Evolutionary conservation across 2,797 vertebrate species (phyloP).

Genomic region (Smutsia gigantea): DNA sequence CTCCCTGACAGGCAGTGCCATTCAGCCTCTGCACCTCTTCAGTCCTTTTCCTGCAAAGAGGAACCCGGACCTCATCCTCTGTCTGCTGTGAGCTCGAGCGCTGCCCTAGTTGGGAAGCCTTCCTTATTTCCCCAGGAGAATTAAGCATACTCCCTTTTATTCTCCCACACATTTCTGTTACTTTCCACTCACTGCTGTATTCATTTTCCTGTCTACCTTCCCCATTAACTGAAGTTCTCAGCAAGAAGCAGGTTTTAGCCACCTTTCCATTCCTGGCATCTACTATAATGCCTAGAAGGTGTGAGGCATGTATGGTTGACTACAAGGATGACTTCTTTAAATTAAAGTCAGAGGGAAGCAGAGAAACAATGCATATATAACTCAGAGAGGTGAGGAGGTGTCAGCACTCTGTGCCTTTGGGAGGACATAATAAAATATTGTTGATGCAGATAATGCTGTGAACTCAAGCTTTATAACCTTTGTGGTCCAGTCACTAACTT

Average conservation of each 20-base stretch:
- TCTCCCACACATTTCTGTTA: not conserved
- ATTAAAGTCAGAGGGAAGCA: not conserved
- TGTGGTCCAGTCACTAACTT: slow-evolving; percentile 6
- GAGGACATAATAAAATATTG: not conserved
- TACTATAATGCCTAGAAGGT: not conserved
- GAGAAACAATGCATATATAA: no score
- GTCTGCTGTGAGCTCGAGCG: no score
- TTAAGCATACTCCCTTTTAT: no score
- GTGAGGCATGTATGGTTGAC: not conserved
- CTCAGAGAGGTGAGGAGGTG: not conserved
- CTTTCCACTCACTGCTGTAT: not conserved
- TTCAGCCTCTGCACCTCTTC: no score
- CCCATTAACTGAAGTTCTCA: not conserved
- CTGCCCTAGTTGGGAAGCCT: no score
- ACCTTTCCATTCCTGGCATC: not conserved
- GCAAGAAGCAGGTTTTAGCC: no score
- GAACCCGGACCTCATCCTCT: no score
- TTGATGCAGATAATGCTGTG: not conserved
- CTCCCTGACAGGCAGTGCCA: no score
- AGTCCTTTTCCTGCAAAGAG: no score
- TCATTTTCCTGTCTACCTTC: slow-evolving; percentile 11
- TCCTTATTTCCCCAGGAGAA: no score
- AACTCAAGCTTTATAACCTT: slow-evolving; percentile 39
- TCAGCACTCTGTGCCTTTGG: not conserved
- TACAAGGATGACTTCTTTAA: not conserved